Evolutionary conservation across 1,140 invertebrate species (phyloP).

Genomic region (Ips nitidus): DNA sequence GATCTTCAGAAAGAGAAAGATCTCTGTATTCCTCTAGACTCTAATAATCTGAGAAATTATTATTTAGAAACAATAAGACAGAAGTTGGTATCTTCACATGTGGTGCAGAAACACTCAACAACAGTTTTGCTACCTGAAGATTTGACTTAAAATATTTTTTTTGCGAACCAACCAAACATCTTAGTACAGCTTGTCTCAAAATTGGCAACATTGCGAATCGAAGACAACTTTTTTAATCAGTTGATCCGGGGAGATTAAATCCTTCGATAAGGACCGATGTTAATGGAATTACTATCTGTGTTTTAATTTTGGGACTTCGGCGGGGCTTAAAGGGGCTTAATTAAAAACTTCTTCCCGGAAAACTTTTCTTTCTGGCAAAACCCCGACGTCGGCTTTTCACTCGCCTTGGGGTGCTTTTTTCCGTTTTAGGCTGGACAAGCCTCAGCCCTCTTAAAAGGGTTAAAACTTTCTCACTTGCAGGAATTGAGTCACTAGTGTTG

Average conservation of each 20-base stretch:
- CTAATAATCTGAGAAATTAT: too few relatives aligned
- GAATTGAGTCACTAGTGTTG: background rate
- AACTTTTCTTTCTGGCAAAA: constrained; percentile 18
- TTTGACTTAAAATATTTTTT: too few relatives aligned
- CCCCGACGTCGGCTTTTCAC: constrained; percentile 13
- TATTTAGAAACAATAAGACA: too few relatives aligned
- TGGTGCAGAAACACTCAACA: too few relatives aligned
- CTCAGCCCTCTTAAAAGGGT: constrained; percentile 25
- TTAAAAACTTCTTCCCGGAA: constrained; percentile 44
- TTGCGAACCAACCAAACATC: too few relatives aligned
- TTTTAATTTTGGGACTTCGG: constrained; percentile 45
- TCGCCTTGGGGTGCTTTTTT: constrained; percentile 21
- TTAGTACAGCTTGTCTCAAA: too few relatives aligned
- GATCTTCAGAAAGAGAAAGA: too few relatives aligned
- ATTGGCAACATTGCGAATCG: constrained; percentile 31
- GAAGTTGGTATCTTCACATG: too few relatives aligned
- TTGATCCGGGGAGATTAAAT: constrained; percentile 51
- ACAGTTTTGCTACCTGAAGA: too few relatives aligned
- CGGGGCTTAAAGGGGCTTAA: constrained; percentile 35
- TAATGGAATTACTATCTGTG: constrained; percentile 53
- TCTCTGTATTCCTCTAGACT: too few relatives aligned
- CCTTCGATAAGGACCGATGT: constrained; percentile 50
- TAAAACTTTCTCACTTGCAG: constrained; percentile 15
- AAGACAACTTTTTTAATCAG: constrained; percentile 53
- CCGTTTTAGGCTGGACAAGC: constrained; percentile 19